Base-by-base conservation (phyloP, 2,797 vertebrate genomes). In the Sebastiscus tertius region DNA sequence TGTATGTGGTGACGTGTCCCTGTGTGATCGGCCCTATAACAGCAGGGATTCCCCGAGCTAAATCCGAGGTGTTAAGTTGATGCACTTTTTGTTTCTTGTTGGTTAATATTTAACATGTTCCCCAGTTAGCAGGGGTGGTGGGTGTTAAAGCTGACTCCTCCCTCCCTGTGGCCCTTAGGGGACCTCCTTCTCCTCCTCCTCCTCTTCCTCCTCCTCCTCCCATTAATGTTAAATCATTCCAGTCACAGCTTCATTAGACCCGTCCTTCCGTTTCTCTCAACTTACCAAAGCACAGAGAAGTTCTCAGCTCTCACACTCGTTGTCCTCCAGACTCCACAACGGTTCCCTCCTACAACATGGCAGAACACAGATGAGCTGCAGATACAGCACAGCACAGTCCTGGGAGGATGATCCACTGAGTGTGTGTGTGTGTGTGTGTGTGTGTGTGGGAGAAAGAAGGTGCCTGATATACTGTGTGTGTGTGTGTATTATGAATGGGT, bases 401-500 rank as follows among this genome's bases (percentile, higher is more conserved):
- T 34, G 29, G 27, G 8, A 42, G 9, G 39, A 36, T 54, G 29
- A 31, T 18, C 22, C 16, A 54, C 49, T 65, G 55, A 20, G 49
- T 42, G 39, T 42, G 5, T 4, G 34, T 34, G 34, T 27, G 27
- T 26, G 26, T n/a, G n/a, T n/a, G n/a, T 26, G 26, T 26, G 26
- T 34, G 34, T 42, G 39, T 39, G 36, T 39, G 36, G 13, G 5
- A 27, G 42, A 7, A 46, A 20, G 26, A 5, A 9, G 3, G 0
- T 52, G 62, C 8, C 1, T 68, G 68, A 72, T 6, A 62, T 92
- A 46, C 63, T 46, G 14, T 94, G 94, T 96, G 58, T 78, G 49
- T 77, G 62, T 26, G 36, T 77, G 62, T 27, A 33, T 94, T 94
- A 96, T 96, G 96, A 85, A 75, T 74, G 73, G 46, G 27, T 74